These are phyloP conservation scores for Platorchestia sp. DNA, from an alignment of 1,140 invertebrate species.

Conservation along the genomic window DNA sequence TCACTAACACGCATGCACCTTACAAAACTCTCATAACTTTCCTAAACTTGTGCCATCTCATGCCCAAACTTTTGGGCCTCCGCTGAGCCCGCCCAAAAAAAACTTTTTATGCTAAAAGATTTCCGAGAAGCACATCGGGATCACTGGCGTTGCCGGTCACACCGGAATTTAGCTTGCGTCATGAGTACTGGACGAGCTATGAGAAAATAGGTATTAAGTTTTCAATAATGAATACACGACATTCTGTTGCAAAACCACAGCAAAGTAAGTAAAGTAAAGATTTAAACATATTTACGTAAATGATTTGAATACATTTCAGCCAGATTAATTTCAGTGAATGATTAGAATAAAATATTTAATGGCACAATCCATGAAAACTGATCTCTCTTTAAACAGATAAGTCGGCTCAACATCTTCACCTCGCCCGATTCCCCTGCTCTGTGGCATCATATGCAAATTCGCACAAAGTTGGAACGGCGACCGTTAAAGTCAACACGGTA, in stretches of 20 bases:
- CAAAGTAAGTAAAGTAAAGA: background rate
- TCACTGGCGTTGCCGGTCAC: background rate
- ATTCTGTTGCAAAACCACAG: background rate
- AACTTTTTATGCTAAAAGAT: background rate
- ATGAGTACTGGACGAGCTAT: background rate
- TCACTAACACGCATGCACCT: background rate
- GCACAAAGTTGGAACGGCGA: background rate
- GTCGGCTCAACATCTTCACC: background rate
- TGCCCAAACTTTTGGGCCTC: background rate
- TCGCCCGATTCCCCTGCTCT: background rate
- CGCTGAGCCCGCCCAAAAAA: background rate
- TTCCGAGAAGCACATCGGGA: background rate
- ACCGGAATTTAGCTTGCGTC: background rate
- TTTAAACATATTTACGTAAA: background rate
- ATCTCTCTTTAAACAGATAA: background rate
- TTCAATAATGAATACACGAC: background rate
- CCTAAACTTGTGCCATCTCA: background rate
- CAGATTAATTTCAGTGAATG: background rate
- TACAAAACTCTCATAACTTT: slow-evolving; percentile 2
- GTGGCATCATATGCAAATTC: background rate
- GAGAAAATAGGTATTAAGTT: background rate
- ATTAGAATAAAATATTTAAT: background rate
- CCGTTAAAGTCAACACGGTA: background rate
- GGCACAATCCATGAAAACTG: background rate
- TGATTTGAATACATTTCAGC: background rate